Conservation (phyloP, 2,113 vertebrate genomes). For the Odocoileus hemionus region DNA sequence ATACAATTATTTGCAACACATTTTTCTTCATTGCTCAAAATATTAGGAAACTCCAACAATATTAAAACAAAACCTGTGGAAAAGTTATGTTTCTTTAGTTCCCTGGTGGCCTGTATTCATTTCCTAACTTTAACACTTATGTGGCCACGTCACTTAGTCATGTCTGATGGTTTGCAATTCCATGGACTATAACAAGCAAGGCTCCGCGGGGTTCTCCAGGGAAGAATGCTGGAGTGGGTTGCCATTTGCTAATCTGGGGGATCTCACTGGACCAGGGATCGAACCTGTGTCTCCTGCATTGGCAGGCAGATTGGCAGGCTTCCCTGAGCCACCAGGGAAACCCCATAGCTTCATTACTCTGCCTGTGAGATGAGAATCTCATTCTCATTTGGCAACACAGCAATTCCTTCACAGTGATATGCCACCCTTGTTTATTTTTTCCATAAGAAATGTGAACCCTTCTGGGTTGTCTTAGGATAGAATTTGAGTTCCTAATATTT, state of each 20-base stretch:
- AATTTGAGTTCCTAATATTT: neutral
- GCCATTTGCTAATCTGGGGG: accelerated
- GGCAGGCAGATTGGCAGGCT: neutral
- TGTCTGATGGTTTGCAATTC: accelerated
- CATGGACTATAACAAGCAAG: neutral
- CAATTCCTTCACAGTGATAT: neutral
- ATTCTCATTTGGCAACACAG: neutral
- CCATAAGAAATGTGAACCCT: neutral
- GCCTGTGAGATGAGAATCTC: neutral
- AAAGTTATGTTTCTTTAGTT: neutral
- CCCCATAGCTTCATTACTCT: neutral
- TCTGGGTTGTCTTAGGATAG: neutral
- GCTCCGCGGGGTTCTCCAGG: neutral
- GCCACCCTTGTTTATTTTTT: neutral
- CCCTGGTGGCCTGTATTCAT: neutral
- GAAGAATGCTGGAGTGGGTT: neutral
- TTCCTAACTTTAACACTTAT: neutral
- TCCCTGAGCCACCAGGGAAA: neutral
- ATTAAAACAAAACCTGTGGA: neutral
- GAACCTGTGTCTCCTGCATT: neutral
- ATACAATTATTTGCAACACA: neutral
- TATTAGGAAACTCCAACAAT: neutral
- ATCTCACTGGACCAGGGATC: neutral
- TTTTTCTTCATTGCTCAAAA: conserved; percentile 20
- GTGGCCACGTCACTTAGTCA: accelerated